Base-by-base conservation (phyloP, 1,140 invertebrate species). In the Apolygus lucorum region DNA sequence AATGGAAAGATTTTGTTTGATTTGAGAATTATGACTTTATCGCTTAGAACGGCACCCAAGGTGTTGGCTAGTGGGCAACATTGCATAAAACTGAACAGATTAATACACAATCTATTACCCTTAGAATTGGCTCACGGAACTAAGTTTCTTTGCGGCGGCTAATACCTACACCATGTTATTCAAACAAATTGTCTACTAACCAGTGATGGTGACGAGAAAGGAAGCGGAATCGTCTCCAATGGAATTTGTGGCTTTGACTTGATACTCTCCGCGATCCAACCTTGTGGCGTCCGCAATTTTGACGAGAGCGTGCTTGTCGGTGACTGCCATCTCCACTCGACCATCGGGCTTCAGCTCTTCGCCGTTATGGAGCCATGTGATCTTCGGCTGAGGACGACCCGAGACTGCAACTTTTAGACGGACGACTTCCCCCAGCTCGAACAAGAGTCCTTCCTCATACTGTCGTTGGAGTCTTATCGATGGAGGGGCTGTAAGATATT, bases 361-460 rank as follows among this genome's bases (percentile, higher is more conserved):
- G 17, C 90, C 90, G 74, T 98, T 89, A 75, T 95, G 91, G 29
- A 86, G 85, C 95, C 95, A 98, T 52, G 87, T 87, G 0, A 94
- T 84, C 2, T 81, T 82, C 0, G 95, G 94, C 42, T 85, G 81
- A 2, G 96, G 96, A 75, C 90, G 87, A 8, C 94, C 95, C 28
- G 90, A 91, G 68, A 96, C 87, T 1, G 92, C 91, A 54, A 95
- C 90, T 79, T 94, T 95, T 1, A 98, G 77, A 65, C 90, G 87
- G 28, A 97, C 85, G 1, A 88, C 89, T 81, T 95, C 92, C 67
- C 90, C 91, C 67, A 92, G 88, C 78, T 95, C 92, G 74, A 93
- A 94, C 28, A 94, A 85, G 2, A 93, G 80, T 8, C 92, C 91
- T 66, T 96, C 92, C 77, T 93, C 91, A 74, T 93, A 92, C 66